Conservation (phyloP, 2,113 vertebrate genomes). For the Spilogale gracilis region DNA sequence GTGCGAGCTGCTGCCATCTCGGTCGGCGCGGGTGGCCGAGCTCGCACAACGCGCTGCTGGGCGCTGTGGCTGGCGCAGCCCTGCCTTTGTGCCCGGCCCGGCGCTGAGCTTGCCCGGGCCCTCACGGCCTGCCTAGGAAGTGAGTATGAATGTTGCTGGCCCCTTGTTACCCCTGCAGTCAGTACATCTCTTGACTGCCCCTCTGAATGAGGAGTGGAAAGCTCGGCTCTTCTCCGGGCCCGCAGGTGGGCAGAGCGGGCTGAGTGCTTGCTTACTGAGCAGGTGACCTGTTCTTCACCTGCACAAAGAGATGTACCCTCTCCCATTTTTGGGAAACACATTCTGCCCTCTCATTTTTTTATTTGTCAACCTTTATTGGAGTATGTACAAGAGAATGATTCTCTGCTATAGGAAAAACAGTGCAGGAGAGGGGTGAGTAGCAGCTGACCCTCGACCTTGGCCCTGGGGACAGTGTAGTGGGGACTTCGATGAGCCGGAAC, state of each 20-base stretch:
- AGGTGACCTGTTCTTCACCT: not conserved
- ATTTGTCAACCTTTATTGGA: not conserved
- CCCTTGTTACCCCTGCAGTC: not conserved
- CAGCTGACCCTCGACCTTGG: not conserved
- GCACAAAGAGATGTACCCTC: not conserved
- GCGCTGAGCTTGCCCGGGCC: not conserved
- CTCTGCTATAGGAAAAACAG: not conserved
- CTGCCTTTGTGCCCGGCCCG: not conserved
- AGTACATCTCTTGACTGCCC: accelerated
- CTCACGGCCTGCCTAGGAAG: not conserved
- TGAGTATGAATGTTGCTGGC: not conserved
- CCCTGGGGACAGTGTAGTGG: not conserved
- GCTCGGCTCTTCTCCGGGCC: not conserved
- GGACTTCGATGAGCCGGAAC: not conserved
- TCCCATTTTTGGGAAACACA: not conserved
- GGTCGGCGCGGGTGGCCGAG: not conserved
- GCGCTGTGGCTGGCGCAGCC: not conserved
- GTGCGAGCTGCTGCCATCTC: not conserved
- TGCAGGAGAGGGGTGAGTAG: not conserved
- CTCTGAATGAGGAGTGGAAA: not conserved
- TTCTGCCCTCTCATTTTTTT: not conserved
- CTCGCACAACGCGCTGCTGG: too few relatives aligned
- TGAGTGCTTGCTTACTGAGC: not conserved
- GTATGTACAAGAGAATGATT: not conserved
- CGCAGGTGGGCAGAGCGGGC: not conserved